Evolutionary conservation across 37 sponge, comb jelly and placozoan genomes (phyloP), one percentile per base, ranked within the genome.

Genomic region (Halichondria panicea): DNA sequence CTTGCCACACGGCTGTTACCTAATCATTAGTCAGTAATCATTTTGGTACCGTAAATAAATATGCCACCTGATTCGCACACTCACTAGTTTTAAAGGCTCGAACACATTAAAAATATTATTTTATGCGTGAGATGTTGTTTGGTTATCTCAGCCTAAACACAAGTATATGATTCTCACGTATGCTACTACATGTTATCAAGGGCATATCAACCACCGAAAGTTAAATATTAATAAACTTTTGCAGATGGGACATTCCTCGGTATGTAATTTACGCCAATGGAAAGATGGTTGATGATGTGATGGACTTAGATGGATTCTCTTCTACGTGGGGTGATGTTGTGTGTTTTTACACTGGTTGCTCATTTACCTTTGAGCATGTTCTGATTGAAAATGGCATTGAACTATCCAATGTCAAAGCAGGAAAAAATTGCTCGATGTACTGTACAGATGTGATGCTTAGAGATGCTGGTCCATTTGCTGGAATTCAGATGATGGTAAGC

Each of bases 301-400:
- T 71, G 21, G 75, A 78, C 66, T 76, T 90, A 22, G 18, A 69
- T 27, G 77, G 75, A 13, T 82, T 86, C 60, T 48, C 59, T 27
- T 1, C 37, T 0, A 57, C 69, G 21, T 92, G 96, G 93, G 81
- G 70, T 22, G 82, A 89, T 57, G 40, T 43, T 27, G 92, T 91
- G 27, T 72, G 88, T 19, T 97, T 97, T 81, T 91, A 94, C 52
- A n/a, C 89, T 21, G 97, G 97, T 55, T 97, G 97, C 60, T 88
- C 89, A 69, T 97, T 81, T 77, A 82, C 92, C 0, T 97, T 93
- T 46, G 95, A 97, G 37, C 33, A 67, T 8, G 82, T 70, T 1
- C 68, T 97, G 18, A 28, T 75, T 1, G 34, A 70, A 5, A 40
- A 43, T 32, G 92, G 90, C 4, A 74, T 97, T n/a, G 43, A 31